phyloP scores from a whole-genome alignment of 2,797 vertebrate genomes.

The Garrulus glandarius region DNA sequence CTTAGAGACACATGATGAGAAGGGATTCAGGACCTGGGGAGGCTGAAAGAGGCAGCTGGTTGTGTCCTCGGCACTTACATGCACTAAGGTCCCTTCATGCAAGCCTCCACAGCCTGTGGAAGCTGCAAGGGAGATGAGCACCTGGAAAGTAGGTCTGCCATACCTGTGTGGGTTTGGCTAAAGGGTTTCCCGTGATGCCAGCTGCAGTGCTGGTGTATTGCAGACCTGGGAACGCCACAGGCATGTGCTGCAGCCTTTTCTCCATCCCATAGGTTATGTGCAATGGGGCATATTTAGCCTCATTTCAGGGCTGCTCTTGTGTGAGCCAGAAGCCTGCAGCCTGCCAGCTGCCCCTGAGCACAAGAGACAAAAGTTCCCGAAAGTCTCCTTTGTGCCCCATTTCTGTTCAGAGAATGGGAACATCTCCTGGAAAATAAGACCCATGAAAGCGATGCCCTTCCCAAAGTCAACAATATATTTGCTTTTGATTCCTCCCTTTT shows the following conservation, averaged over 20 bases:
- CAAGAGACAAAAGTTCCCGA: background rate
- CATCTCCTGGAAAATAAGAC: background rate
- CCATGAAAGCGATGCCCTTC: accelerated
- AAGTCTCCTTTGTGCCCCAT: background rate
- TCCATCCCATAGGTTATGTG: background rate
- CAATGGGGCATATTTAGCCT: background rate
- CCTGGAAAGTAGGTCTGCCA: background rate
- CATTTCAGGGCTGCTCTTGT: background rate
- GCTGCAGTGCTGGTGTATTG: accelerated
- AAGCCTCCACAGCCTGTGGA: background rate
- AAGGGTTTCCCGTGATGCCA: accelerated
- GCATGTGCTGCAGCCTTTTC: background rate
- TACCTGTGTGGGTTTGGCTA: background rate
- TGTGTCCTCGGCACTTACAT: background rate
- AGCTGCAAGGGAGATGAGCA: background rate
- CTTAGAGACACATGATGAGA: background rate
- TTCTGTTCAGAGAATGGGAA: background rate
- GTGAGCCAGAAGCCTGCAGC: background rate
- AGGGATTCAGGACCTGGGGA: background rate
- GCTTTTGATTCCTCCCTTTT: background rate
- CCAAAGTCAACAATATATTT: background rate
- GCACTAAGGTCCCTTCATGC: background rate
- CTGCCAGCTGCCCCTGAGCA: background rate
- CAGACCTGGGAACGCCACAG: accelerated
- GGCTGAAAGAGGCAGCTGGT: background rate